Percentiles rank a stretch among this genome's conserved stretches.
phyloP scores from a whole-genome alignment of 2,888 invertebrate genomes.

The Ormyrus labotus region DNA sequence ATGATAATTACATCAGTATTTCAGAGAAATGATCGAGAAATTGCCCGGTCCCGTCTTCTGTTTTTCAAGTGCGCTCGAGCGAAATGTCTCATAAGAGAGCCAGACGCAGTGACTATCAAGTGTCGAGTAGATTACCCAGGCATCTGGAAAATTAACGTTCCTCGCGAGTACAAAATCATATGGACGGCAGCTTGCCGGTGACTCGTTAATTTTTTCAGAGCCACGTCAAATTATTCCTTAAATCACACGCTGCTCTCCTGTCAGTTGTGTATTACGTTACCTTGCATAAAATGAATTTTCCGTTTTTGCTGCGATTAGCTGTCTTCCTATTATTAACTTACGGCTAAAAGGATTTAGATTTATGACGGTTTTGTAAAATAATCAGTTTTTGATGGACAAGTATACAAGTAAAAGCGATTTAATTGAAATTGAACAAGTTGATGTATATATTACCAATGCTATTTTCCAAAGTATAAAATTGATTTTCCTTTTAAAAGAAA shows the following conservation, averaged over 20 bases:
- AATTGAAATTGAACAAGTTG: too few species aligned
- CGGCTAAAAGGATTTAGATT: too few species aligned
- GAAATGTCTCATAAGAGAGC: constrained; percentile 46
- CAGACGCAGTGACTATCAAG: constrained; percentile 49
- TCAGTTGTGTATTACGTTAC: neutral
- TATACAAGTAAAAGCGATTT: too few species aligned
- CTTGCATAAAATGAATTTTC: neutral
- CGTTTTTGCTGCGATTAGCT: neutral
- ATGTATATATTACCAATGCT: too few species aligned
- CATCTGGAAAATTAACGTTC: constrained; percentile 55
- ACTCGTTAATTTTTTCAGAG: constrained; percentile 30
- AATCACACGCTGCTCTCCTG: constrained; percentile 1
- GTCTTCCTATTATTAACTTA: too few species aligned
- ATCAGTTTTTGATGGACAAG: too few species aligned
- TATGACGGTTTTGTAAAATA: too few species aligned
- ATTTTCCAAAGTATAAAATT: too few species aligned
- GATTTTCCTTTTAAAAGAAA: too few species aligned
- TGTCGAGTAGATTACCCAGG: constrained; percentile 49
- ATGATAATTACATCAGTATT: constrained; percentile 38
- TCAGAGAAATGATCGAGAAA: constrained; percentile 32
- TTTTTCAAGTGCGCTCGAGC: constrained; percentile 39
- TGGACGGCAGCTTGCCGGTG: neutral
- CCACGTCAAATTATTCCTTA: constrained; percentile 34
- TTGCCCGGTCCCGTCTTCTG: constrained; percentile 7
- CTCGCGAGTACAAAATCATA: constrained; percentile 17